These are phyloP conservation scores for Anneissia japonica DNA, from an alignment of 35 echinoderm and acorn worm genomes.

Conservation along the genomic window DNA sequence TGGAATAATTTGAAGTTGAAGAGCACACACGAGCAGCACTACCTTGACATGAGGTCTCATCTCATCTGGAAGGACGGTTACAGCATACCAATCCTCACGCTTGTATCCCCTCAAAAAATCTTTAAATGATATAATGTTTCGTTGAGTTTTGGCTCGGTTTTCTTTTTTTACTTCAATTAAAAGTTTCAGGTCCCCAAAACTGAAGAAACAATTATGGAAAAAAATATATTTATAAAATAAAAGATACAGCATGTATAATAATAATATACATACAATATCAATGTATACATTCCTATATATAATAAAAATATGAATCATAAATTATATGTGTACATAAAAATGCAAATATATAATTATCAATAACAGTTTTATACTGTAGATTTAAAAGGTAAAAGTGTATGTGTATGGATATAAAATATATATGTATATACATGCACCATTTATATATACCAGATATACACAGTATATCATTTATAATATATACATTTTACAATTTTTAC, in stretches of 20 bases:
- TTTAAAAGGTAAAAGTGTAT: neutral
- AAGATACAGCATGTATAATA: too few relatives aligned
- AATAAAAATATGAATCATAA: neutral
- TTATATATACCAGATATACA: too few relatives aligned
- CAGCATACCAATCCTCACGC: constrained; percentile 74
- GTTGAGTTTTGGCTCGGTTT: constrained; percentile 15
- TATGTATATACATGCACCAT: too few relatives aligned
- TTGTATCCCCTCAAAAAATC: constrained; percentile 61
- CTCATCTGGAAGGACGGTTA: constrained; percentile 83
- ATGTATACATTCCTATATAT: neutral
- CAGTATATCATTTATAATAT: too few relatives aligned
- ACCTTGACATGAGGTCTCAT: constrained; percentile 87
- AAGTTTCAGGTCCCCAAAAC: constrained; percentile 85
- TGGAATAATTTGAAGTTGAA: too few relatives aligned
- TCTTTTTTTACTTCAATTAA: constrained; percentile 84
- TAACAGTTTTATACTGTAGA: neutral
- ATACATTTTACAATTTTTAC: too few relatives aligned
- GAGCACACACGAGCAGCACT: too few relatives aligned
- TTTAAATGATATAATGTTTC: neutral
- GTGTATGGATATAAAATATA: too few relatives aligned
- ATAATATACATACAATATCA: neutral
- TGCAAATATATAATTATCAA: neutral
- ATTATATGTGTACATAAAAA: neutral
- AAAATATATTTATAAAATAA: neutral
- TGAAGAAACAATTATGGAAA: neutral